phyloP scores from a whole-genome alignment of 2,888 invertebrate species.

The Tachystola acroxantha region DNA sequence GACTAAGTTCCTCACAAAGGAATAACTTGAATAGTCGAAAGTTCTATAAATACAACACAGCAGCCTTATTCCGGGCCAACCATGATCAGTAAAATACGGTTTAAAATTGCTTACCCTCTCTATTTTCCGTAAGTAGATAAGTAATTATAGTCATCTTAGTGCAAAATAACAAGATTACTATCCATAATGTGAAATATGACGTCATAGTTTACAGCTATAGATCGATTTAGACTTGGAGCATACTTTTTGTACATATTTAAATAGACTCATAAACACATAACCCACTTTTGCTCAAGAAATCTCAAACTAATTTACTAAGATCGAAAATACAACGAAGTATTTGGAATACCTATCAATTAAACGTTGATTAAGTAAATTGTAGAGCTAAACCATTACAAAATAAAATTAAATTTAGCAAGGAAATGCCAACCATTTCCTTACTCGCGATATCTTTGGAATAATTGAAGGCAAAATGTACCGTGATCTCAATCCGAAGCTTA shows the following conservation, averaged over 20 bases:
- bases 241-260: too few relatives aligned
- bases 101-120: not conserved
- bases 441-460: constrained; percentile 10
- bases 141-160: too few relatives aligned
- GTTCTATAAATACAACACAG: constrained; percentile 7
- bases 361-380: not conserved
- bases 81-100: too few relatives aligned
- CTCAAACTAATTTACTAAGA: too few relatives aligned
- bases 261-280: too few relatives aligned
- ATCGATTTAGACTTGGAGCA: too few relatives aligned
- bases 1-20: constrained; percentile 29
- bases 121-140: too few relatives aligned
- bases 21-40: constrained; percentile 37
- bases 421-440: constrained; percentile 8
- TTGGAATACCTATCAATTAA: not conserved
- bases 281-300: too few relatives aligned
- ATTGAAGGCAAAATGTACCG: constrained; percentile 17
- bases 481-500: constrained; percentile 20
- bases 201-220: too few relatives aligned
- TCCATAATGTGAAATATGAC: too few relatives aligned
- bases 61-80: too few relatives aligned
- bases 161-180: too few relatives aligned
- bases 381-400: not conserved
- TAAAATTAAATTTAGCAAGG: constrained; percentile 6
- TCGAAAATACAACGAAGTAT: not conserved